phyloP scores from a whole-genome alignment of 2,888 invertebrate genomes.

The Sarcophaga variegata region DNA sequence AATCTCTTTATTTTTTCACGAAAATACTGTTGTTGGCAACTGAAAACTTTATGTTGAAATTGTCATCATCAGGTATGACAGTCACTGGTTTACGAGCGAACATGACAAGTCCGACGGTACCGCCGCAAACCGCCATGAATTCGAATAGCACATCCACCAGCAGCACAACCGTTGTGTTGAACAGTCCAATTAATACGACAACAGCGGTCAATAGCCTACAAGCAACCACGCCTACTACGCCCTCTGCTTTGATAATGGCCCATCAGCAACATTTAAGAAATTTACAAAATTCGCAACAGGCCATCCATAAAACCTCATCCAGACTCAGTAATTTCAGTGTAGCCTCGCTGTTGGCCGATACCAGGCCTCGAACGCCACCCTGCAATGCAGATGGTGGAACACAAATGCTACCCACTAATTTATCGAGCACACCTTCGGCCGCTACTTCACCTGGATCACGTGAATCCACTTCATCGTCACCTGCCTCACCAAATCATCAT shows the following conservation, averaged over 20 bases:
- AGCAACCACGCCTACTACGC: constrained; percentile 74
- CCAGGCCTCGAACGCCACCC: constrained; percentile 84
- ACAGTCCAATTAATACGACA: constrained; percentile 65
- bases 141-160: constrained; percentile 71
- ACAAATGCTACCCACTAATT: constrained; percentile 78
- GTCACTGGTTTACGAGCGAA: constrained; percentile 85
- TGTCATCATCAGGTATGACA: constrained; percentile 82
- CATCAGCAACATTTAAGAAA: constrained; percentile 76
- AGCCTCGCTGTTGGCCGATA: constrained; percentile 92
- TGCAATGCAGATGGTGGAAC: constrained; percentile 53
- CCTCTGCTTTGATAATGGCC: constrained; percentile 77
- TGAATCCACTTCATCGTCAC: constrained; percentile 75
- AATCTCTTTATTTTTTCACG: no score
- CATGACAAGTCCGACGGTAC: constrained; percentile 85
- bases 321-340: constrained; percentile 92
- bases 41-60: constrained; percentile 79
- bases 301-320: constrained; percentile 84
- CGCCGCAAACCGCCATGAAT: constrained; percentile 79
- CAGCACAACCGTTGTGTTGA: constrained; percentile 62
- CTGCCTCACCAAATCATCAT: constrained; percentile 73
- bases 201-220: constrained; percentile 56
- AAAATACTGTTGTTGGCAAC: constrained; percentile 8
- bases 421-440: constrained; percentile 78
- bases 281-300: constrained; percentile 75
- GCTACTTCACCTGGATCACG: constrained; percentile 78